Evolutionary conservation across 1,140 invertebrate species (phyloP), one percentile per base, ranked within the genome.

Genomic region (Caenorhabditis inopinata): DNA sequence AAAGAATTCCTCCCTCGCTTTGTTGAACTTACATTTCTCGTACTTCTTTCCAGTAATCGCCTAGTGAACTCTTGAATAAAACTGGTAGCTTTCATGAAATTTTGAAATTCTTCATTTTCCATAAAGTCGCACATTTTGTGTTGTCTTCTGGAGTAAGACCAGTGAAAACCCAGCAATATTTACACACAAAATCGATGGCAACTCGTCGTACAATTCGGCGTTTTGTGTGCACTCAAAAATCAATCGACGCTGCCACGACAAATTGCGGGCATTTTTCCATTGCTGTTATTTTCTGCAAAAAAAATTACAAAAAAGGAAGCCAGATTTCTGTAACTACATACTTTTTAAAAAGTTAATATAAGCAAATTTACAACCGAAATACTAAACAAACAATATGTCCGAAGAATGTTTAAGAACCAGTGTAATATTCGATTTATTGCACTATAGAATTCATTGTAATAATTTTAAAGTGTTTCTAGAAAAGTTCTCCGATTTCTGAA

Each of bases 11-110:
- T n/a, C n/a, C n/a, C n/a, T 7, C 38, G 38, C 38, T 42, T 5
- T n/a, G 1, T 7, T 11, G 27, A 32, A 68, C 58, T 68, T 32
- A 68, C 58, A 42, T 68, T 68, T 32, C 9, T 38, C n/a, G 32
- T 3, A 38, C n/a, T 38, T 12, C 58, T n/a, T n/a, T 2, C 32
- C n/a, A 68, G 38, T 38, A 68, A 42, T 16, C n/a, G 11, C 32
- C 32, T 21, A 11, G 58, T 68, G 27, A 68, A 68, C 12, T 68
- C 32, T 68, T 68, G 58, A 68, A 68, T 38, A 68, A 29, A 68
- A 21, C 32, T 21, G n/a, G 16, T 32, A 2, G 58, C 58, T 21
- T 68, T 27, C 7, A 68, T 5, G 11, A 68, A 68, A 29, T 68
- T 68, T 9, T 21, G 32, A 32, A 42, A 29, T 21, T 68, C 58